Evolutionary conservation across 1,140 invertebrate genomes (phyloP), one percentile per base, ranked within the genome.

Genomic region (Acromyrmex charruanus): DNA sequence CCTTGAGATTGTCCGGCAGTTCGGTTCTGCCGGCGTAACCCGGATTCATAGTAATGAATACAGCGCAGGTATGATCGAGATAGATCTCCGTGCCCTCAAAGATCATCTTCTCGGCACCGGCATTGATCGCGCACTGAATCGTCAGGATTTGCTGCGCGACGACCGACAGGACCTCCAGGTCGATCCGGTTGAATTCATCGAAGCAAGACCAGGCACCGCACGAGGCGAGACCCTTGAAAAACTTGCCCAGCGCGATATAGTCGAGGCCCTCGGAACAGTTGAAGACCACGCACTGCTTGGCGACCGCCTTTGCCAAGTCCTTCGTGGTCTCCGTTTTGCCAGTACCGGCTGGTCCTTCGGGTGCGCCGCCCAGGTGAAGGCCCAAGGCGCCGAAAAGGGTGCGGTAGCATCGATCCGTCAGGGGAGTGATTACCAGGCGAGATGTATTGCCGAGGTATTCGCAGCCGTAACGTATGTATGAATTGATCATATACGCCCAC

Each of bases 151-250:
- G 98, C 94, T 99, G 98, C 1, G 98, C 98, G 1, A 99, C 98
- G 16, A 99, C 98, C 0, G 99, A 99, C 39, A 99, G 94, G 31
- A 99, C 99, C 94, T 98, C 97, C 58, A 98, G 94, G 91, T 98
- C 97, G 86, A 98, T 98, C 16, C 97, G 96, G 93, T 98, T 98
- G 94, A 99, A 99, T 95, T 99, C 99, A 94, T 99, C 99, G 94
- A 99, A 99, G 94, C 99, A 99, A 0, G 98, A 98, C 99, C 99
- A 99, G 6, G 99, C 98, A 0, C 99, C 99, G 94, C 98, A 99
- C 0, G 98, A 99, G 0, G 98, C 98, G 61, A 99, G 95, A 75
- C 99, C 99, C 97, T 99, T 99, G 93, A 99, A 99, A 95, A 99
- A 99, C 95, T 99, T 99, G 88, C 99, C 99, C 16, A 99, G 95